Conservation (phyloP, 2,113 vertebrate genomes). For the Cochlearius cochlearius region DNA sequence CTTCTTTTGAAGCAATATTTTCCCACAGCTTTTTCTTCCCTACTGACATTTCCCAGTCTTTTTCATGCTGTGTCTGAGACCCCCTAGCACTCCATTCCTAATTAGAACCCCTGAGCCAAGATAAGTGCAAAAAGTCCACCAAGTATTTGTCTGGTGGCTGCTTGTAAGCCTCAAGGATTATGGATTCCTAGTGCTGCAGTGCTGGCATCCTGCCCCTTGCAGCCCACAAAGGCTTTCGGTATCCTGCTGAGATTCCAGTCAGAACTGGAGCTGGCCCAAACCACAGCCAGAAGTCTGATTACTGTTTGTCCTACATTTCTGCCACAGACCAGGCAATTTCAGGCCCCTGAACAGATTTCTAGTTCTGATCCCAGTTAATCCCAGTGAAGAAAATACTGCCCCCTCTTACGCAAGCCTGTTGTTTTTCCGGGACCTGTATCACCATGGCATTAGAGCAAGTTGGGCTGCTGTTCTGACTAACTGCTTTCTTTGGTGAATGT, state of each 20-base stretch:
- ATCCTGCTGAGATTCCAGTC: neutral
- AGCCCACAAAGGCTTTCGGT: neutral
- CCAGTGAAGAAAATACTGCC: neutral
- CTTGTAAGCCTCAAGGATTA: slow-evolving; percentile 7
- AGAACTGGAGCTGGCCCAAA: neutral
- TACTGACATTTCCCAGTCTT: neutral
- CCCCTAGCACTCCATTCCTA: neutral
- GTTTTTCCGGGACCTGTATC: neutral
- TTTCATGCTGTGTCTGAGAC: neutral
- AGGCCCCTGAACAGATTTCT: neutral
- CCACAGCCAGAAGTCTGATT: neutral
- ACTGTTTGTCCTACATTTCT: neutral
- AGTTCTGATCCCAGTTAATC: neutral
- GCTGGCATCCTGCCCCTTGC: neutral
- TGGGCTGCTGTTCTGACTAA: neutral
- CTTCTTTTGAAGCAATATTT: neutral
- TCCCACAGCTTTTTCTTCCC: neutral
- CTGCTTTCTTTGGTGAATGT: neutral
- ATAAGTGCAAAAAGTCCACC: neutral
- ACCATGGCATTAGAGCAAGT: neutral
- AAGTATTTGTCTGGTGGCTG: neutral
- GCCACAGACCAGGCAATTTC: neutral
- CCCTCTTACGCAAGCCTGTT: neutral
- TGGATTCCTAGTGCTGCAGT: neutral
- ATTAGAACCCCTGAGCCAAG: neutral